Percentiles rank a stretch among this genome's conserved stretches.
These are phyloP conservation scores for Micrastur ruficollis DNA, from an alignment of 2,797 vertebrate species.

Conservation along the genomic window DNA sequence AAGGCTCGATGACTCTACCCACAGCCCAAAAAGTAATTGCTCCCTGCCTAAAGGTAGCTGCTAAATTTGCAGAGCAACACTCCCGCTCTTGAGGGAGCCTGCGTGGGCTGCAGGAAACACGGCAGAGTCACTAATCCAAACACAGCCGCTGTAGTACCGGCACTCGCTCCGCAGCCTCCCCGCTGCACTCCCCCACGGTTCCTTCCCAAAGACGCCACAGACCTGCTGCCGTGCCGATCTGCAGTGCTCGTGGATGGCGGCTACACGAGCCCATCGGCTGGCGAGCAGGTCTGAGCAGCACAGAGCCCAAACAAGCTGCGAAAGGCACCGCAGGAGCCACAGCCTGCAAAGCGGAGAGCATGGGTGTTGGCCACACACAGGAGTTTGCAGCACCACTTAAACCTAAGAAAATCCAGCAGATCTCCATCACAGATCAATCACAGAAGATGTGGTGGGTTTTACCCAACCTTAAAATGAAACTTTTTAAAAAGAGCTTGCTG, in stretches of 20 bases:
- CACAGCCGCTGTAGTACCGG: background rate
- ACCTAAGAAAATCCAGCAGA: accelerated
- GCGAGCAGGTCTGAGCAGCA: accelerated
- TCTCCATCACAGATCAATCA: accelerated
- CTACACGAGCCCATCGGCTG: accelerated
- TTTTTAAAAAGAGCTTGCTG: too few relatives aligned
- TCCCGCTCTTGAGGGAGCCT: background rate
- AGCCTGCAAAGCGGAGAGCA: accelerated
- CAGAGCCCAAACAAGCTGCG: background rate
- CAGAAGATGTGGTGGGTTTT: accelerated
- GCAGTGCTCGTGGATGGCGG: accelerated
- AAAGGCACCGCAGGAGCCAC: accelerated
- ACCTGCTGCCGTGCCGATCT: accelerated
- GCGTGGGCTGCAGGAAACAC: slow-evolving; percentile 31
- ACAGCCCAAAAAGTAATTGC: background rate
- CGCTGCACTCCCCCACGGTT: background rate
- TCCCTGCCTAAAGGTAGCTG: background rate
- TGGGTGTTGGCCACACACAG: accelerated
- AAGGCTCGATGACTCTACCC: background rate
- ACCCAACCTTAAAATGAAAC: accelerated
- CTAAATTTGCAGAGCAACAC: background rate
- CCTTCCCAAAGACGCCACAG: background rate
- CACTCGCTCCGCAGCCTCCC: background rate
- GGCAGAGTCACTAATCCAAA: background rate
- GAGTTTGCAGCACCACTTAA: background rate